Base-by-base conservation (phyloP, 2,113 vertebrate genomes). In the Calyptomena viridis region DNA sequence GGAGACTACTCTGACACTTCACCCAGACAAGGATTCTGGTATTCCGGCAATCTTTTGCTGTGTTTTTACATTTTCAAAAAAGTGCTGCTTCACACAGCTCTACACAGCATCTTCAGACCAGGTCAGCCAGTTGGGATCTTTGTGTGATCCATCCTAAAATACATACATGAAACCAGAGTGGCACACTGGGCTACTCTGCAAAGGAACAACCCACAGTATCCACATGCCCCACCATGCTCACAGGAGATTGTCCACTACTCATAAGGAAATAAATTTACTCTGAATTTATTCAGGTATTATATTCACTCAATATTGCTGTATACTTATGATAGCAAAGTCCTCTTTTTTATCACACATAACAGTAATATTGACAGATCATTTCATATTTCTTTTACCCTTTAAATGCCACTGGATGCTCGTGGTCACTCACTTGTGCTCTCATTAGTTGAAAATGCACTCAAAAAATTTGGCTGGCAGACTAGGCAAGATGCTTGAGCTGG, bases 321-420 rank as follows among this genome's bases (percentile, higher is more conserved):
- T 69, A 53, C 28, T 77, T 19, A 64, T 17, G 11, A 30, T 28
- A 56, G 31, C 11, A 40, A 18, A 64, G 39, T 5, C 20, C 39
- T 84, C 52, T 30, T 67, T 75, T 87, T 67, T 33, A n/a, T 46
- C 68, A 37, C 80, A 77, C 4, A 8, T 13, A 56, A 71, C 55
- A 31, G 37, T 44, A 69, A 56, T 77, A 91, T 93, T 92, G 84
- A 90, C 72, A 82, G 64, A 56, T 79, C 15, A 73, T 68, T 91
- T 95, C 64, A 55, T 53, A n/a, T 87, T 87, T 46, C 33, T 80
- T 91, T 89, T 46, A 95, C 91, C 81, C 91, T 86, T 89, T 90
- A 72, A 84, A 66, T 68, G 58, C 73, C 0, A 2, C 40, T 49
- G 33, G 31, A 58, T 31, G 25, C 23, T 87, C 64, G 13, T 31